phyloP scores from a whole-genome alignment of 2,797 vertebrate species.

The Coendou prehensilis region DNA sequence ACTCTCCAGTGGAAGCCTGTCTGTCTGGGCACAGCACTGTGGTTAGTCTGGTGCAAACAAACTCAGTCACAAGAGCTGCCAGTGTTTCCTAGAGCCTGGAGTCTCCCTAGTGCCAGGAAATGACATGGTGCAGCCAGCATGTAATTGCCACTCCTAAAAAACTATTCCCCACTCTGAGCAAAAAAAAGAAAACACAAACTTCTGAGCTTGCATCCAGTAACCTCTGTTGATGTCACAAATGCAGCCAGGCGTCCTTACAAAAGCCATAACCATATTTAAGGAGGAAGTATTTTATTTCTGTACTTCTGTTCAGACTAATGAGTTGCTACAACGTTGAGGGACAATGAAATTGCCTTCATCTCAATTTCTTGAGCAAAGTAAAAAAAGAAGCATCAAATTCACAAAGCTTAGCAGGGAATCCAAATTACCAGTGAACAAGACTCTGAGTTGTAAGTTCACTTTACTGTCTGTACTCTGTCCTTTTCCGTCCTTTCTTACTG shows the following conservation, averaged over 20 bases:
- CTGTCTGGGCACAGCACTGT: neutral
- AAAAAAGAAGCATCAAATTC: neutral
- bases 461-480: neutral
- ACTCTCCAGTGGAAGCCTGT: neutral
- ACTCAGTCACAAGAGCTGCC: neutral
- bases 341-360: neutral
- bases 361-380: neutral
- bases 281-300: neutral
- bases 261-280: neutral
- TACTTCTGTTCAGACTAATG: neutral
- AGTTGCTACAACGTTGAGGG: neutral
- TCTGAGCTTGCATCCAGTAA: slow-evolving; percentile 38
- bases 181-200: slow-evolving; percentile 55
- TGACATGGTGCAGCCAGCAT: neutral
- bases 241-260: neutral
- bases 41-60: neutral
- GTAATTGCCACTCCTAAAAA: slow-evolving; percentile 59
- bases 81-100: slow-evolving; percentile 11
- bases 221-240: neutral
- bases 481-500: neutral
- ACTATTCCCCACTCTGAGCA: neutral
- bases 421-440: neutral
- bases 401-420: neutral
- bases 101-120: slow-evolving; percentile 55
- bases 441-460: neutral